Conservation (phyloP, 2,888 invertebrate species). For the Linnaemya vulpina region DNA sequence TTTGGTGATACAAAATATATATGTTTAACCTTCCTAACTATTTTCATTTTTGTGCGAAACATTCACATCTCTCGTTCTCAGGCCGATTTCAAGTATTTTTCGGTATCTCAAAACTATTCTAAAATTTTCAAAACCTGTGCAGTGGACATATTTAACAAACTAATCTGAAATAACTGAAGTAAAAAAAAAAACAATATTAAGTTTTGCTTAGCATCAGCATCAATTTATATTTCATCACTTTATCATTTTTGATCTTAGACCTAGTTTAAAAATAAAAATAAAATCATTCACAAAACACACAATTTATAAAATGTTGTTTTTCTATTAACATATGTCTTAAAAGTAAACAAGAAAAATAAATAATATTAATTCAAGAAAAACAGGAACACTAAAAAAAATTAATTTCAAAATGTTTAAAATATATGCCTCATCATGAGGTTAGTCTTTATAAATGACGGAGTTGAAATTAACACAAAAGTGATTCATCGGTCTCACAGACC, state of each 20-base stretch:
- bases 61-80: slow-evolving; percentile 6
- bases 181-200: neutral
- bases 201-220: neutral
- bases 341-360: slow-evolving; percentile 4
- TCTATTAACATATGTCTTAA: slow-evolving; percentile 5
- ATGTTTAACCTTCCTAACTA: neutral
- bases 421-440: neutral
- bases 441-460: too few relatives aligned
- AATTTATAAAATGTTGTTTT: neutral
- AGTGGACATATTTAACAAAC: slow-evolving; percentile 17
- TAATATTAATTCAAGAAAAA: neutral
- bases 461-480: too few relatives aligned
- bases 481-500: too few relatives aligned
- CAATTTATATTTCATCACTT: slow-evolving; percentile 2
- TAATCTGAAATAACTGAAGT: neutral
- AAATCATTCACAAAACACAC: neutral
- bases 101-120: slow-evolving; percentile 16
- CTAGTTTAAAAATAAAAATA: neutral
- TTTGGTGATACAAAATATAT: neutral
- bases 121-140: slow-evolving; percentile 10
- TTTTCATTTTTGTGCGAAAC: slow-evolving; percentile 10
- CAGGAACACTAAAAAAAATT: neutral
- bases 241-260: slow-evolving; percentile 1
- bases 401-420: neutral
- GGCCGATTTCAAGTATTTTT: slow-evolving; percentile 8